A percentile compares a stretch with the other conserved stretches of the same genome.
Evolutionary conservation across 2,888 invertebrate species (phyloP).

Genomic region (Ormyrus rosae): DNA sequence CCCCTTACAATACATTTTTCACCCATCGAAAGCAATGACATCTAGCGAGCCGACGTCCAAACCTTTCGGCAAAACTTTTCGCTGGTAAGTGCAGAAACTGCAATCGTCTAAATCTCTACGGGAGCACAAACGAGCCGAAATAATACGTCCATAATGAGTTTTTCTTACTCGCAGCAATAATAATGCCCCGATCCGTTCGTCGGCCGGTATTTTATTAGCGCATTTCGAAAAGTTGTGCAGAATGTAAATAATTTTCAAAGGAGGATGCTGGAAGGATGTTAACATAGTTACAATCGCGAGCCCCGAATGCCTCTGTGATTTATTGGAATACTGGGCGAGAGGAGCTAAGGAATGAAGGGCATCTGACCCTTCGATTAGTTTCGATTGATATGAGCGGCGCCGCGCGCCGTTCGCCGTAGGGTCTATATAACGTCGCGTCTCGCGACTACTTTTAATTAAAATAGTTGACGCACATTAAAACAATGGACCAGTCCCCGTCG

Average conservation of each 20-base stretch:
- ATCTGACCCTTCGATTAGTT: conserved; percentile 47
- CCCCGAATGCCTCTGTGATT: conserved; percentile 39
- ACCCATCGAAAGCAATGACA: too few relatives aligned
- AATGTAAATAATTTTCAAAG: conserved; percentile 18
- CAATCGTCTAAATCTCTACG: too few relatives aligned
- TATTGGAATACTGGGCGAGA: conserved; percentile 39
- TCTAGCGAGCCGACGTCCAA: too few relatives aligned
- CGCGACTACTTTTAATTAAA: conserved; percentile 45
- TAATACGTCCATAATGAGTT: too few relatives aligned
- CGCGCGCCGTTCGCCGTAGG: background rate
- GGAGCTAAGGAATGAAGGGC: conserved; percentile 30
- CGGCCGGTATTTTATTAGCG: background rate
- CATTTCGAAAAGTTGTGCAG: background rate
- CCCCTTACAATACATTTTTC: too few relatives aligned
- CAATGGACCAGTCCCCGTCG: background rate
- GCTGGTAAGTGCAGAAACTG: too few relatives aligned
- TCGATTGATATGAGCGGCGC: conserved; percentile 33
- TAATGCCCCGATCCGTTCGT: too few relatives aligned
- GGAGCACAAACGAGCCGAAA: too few relatives aligned
- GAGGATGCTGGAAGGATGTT: conserved; percentile 36
- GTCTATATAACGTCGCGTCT: background rate
- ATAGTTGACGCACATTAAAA: conserved; percentile 46
- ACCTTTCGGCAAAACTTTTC: too few relatives aligned
- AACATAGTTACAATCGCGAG: conserved; percentile 40
- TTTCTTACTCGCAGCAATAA: background rate